These are phyloP conservation scores for Stercorarius parasiticus DNA, from an alignment of 2,113 vertebrate genomes.

Conservation along the genomic window DNA sequence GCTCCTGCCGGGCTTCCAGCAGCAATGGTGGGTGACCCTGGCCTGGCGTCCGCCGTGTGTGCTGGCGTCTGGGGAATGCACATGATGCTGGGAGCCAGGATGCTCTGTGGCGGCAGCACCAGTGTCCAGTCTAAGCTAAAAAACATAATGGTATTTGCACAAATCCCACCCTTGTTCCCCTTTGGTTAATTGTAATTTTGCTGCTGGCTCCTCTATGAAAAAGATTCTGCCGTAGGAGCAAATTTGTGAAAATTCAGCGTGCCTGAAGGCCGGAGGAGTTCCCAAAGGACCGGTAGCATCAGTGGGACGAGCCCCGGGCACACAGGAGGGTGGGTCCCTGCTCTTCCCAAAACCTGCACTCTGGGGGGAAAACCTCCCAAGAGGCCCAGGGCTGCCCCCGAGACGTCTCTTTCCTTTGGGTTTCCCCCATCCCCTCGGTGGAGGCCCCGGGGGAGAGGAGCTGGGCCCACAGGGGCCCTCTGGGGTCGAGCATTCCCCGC, in stretches of 20 bases:
- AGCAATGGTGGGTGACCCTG: accelerated
- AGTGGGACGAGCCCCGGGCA: accelerated
- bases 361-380: background rate
- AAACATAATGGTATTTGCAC: accelerated
- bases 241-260: accelerated
- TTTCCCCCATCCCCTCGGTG: background rate
- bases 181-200: background rate
- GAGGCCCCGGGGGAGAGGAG: background rate
- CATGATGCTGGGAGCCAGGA: background rate
- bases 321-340: background rate
- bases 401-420: too few species aligned
- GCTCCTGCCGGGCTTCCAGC: background rate
- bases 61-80: background rate
- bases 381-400: background rate
- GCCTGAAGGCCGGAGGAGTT: accelerated
- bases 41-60: accelerated
- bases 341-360: background rate
- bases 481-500: background rate
- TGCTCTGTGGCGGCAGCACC: background rate
- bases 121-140: background rate
- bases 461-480: background rate
- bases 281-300: accelerated
- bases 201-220: background rate
- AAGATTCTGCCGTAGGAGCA: background rate
- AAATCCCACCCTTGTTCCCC: background rate